These are phyloP conservation scores for Archegozetes longisetosus DNA, from an alignment of 1,140 invertebrate species.

Conservation along the genomic window DNA sequence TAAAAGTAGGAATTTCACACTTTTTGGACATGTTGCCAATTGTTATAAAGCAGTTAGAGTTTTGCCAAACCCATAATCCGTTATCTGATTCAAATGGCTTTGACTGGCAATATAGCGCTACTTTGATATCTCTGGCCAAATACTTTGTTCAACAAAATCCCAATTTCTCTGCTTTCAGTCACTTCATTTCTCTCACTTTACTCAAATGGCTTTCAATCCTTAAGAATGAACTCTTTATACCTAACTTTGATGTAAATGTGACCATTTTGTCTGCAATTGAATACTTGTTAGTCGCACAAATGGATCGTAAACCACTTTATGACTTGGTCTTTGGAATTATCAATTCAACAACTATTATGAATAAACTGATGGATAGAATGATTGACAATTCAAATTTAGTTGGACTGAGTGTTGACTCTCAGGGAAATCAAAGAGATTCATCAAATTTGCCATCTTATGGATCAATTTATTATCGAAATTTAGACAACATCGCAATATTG, in stretches of 20 bases:
- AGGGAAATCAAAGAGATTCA: slow-evolving; percentile 8
- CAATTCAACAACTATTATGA: neutral
- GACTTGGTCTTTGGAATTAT: neutral
- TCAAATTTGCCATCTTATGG: slow-evolving; percentile 14
- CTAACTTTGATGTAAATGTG: slow-evolving; percentile 2
- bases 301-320: neutral
- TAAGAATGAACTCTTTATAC: neutral
- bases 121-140: neutral
- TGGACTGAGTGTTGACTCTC: neutral
- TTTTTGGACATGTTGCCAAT: slow-evolving; percentile 12
- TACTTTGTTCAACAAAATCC: neutral
- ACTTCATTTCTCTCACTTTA: neutral
- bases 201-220: slow-evolving; percentile 11
- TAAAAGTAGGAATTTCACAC: neutral
- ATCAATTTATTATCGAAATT: slow-evolving; percentile 9
- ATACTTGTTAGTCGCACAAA: neutral
- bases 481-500: neutral
- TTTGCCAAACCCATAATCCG: slow-evolving; percentile 6
- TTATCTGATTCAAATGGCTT: neutral
- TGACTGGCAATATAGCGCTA: slow-evolving; percentile 10
- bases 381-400: slow-evolving; percentile 4
- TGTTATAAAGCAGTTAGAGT: slow-evolving; percentile 3
- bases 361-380: neutral
- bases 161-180: neutral
- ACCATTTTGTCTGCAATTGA: neutral